These are phyloP conservation scores for Lypha dubia DNA, from an alignment of 2,888 invertebrate genomes.

Conservation along the genomic window DNA sequence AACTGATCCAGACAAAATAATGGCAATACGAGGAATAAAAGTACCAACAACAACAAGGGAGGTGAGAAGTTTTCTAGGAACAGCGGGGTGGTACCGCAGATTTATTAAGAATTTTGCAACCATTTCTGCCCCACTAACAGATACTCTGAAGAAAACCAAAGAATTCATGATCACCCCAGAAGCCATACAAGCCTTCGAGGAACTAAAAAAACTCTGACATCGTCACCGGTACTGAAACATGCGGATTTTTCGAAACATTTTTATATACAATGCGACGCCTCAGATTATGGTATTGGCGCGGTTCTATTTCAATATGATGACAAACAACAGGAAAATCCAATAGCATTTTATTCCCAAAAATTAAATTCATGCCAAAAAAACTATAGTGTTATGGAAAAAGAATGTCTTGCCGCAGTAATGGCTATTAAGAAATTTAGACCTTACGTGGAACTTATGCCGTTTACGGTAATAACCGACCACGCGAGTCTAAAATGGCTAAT, in stretches of 20 bases:
- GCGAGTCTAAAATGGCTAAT: conserved; percentile 75
- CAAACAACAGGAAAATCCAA: neutral
- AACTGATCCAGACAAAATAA: neutral
- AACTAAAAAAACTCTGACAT: conserved; percentile 41
- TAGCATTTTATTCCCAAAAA: conserved; percentile 4
- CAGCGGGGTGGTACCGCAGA: neutral
- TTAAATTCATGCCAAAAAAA: neutral
- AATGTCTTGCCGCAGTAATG: neutral
- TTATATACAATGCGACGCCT: conserved; percentile 16
- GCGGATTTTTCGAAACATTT: neutral
- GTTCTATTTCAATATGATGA: neutral
- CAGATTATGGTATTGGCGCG: neutral
- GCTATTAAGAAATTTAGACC: conserved; percentile 63
- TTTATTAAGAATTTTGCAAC: neutral
- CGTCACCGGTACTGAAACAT: neutral
- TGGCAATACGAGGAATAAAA: neutral
- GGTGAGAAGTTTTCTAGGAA: conserved; percentile 3
- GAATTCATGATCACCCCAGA: neutral
- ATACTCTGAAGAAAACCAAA: conserved; percentile 10
- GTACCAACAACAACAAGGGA: neutral
- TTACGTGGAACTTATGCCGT: conserved; percentile 50
- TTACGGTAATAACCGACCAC: conserved; percentile 72
- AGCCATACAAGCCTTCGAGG: conserved; percentile 8
- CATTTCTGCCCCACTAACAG: neutral
- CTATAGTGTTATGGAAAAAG: neutral